phyloP scores from a whole-genome alignment of 2,797 vertebrate species.

The Rhinogobio ventralis region DNA sequence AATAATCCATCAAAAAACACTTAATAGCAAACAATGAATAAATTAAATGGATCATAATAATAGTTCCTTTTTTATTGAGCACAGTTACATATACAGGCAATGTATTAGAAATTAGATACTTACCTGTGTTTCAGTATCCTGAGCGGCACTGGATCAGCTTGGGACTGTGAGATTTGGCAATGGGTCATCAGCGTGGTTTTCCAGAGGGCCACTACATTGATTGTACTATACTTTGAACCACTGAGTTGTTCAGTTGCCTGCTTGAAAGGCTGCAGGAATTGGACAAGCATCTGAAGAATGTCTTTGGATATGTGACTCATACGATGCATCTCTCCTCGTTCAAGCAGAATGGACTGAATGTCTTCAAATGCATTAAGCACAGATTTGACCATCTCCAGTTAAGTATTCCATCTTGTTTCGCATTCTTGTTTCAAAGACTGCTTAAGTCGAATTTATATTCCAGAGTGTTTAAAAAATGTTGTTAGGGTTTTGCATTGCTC shows the following conservation, averaged over 20 bases:
- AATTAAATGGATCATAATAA: too few species aligned
- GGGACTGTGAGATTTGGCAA: neutral
- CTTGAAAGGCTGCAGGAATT: neutral
- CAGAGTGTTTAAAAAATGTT: neutral
- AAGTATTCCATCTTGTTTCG: neutral
- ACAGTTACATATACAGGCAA: neutral
- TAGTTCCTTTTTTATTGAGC: neutral
- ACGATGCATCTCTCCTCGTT: neutral
- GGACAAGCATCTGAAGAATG: neutral
- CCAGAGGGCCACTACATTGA: neutral
- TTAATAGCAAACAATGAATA: too few species aligned
- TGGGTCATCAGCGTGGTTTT: neutral
- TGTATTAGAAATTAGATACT: neutral
- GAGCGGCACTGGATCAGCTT: neutral
- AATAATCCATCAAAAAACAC: too few species aligned
- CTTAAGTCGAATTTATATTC: neutral
- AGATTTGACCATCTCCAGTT: conserved; percentile 2
- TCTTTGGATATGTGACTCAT: neutral
- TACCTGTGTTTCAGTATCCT: neutral
- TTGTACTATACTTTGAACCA: neutral
- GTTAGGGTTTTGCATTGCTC: neutral
- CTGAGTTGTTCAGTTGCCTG: neutral
- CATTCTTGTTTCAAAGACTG: neutral
- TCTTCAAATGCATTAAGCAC: neutral
- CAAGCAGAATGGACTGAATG: neutral